Percentiles rank a stretch among this genome's conserved stretches.
Conservation (phyloP, 2,888 invertebrate species). For the Panorpa germanica region DNA sequence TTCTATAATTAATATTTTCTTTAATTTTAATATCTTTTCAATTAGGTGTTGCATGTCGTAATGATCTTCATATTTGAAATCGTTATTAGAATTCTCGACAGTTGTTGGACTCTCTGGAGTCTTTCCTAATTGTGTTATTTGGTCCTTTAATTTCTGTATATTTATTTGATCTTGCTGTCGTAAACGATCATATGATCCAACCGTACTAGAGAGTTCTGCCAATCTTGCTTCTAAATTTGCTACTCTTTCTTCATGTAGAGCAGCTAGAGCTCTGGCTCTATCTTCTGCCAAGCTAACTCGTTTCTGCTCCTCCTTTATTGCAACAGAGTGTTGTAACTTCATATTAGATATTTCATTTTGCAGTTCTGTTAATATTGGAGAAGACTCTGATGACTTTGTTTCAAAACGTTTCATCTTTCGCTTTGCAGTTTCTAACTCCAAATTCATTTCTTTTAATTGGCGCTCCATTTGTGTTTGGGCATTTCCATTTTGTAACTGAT, state of each 20-base stretch:
- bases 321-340: constrained; percentile 51
- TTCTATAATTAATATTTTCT: constrained; percentile 35
- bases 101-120: constrained; percentile 4
- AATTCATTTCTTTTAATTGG: constrained; percentile 29
- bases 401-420: constrained; percentile 44
- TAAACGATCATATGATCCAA: constrained; percentile 57
- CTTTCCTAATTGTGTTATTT: constrained; percentile 17
- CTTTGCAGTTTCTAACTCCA: constrained; percentile 42
- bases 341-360: constrained; percentile 54
- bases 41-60: constrained; percentile 23
- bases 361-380: constrained; percentile 41
- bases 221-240: constrained; percentile 53
- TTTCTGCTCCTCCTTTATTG: constrained; percentile 54
- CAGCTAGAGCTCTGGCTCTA: constrained; percentile 42
- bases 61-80: constrained; percentile 7
- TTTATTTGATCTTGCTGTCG: constrained; percentile 51
- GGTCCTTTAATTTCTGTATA: constrained; percentile 38
- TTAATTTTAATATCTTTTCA: constrained; percentile 42
- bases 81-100: constrained; percentile 9
- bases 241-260: constrained; percentile 57
- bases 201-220: constrained; percentile 59
- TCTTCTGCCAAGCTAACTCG: constrained; percentile 54
- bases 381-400: constrained; percentile 32
- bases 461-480: too few species aligned
- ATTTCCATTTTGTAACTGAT: constrained; percentile 19